Evolutionary conservation across 2,888 invertebrate genomes (phyloP).

Genomic region (Amphipoea lucens): DNA sequence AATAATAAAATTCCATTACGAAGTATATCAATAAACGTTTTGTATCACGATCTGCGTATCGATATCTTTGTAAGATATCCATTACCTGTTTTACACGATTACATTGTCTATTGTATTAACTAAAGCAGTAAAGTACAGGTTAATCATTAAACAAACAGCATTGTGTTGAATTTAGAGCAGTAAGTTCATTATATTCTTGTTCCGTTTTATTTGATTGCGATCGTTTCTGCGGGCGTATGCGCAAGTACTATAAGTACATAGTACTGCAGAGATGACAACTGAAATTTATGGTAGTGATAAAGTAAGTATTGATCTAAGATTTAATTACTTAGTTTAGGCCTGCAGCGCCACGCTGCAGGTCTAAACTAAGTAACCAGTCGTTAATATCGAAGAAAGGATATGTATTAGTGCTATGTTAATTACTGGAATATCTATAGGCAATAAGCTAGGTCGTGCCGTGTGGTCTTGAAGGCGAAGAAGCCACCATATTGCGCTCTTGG

Average conservation of each 20-base stretch:
- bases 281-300: slow-evolving; percentile 38
- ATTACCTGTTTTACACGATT: slow-evolving; percentile 63
- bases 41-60: slow-evolving; percentile 67
- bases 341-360: not conserved
- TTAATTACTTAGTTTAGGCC: slow-evolving; percentile 22
- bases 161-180: slow-evolving; percentile 46
- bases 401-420: not conserved
- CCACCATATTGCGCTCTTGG: not conserved
- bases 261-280: slow-evolving; percentile 10
- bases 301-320: slow-evolving; percentile 20
- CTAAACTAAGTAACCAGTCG: not conserved
- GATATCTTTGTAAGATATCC: slow-evolving; percentile 63
- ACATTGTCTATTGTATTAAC: slow-evolving; percentile 43
- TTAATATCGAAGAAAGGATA: slow-evolving; percentile 1
- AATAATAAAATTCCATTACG: slow-evolving; percentile 77
- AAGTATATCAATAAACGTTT: slow-evolving; percentile 74
- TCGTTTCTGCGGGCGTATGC: slow-evolving; percentile 42
- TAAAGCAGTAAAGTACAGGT: slow-evolving; percentile 49
- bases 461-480: not conserved
- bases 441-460: not conserved
- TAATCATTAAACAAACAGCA: slow-evolving; percentile 44
- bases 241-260: not conserved
- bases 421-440: not conserved
- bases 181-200: slow-evolving; percentile 43
- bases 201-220: slow-evolving; percentile 54